Conservation (phyloP, 2,888 invertebrate genomes). For the Diachrysia chrysitis region DNA sequence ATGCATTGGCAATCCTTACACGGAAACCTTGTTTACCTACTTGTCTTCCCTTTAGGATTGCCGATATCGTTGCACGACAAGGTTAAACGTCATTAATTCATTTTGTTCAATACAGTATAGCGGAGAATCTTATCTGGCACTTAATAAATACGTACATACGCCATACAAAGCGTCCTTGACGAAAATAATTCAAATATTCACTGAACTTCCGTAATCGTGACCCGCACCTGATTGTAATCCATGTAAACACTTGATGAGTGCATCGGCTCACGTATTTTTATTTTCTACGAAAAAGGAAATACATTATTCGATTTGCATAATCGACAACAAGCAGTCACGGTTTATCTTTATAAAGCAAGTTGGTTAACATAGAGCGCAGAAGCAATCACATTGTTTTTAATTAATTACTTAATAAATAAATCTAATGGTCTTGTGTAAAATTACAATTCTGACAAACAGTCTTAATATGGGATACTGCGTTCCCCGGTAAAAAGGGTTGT, state of each 20-base stretch:
- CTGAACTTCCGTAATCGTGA: conserved; percentile 81
- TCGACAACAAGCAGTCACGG: conserved; percentile 70
- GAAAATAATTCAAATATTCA: conserved; percentile 74
- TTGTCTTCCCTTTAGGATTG: conserved; percentile 83
- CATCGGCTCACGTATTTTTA: conserved; percentile 68
- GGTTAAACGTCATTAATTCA: conserved; percentile 68
- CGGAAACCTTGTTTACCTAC: conserved; percentile 84
- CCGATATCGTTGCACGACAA: conserved; percentile 77
- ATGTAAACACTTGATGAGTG: conserved; percentile 71
- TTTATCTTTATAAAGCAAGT: conserved; percentile 74
- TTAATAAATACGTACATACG: conserved; percentile 70
- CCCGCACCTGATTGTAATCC: conserved; percentile 66
- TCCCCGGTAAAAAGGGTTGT: no score
- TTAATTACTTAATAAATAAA: no score
- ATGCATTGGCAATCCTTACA: conserved; percentile 84
- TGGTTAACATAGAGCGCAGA: conserved; percentile 65
- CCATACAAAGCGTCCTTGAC: conserved; percentile 70
- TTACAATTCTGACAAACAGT: no score
- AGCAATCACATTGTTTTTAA: conserved; percentile 57
- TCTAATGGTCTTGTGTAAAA: no score
- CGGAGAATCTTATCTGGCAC: conserved; percentile 72
- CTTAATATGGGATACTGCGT: no score
- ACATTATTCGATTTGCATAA: conserved; percentile 82
- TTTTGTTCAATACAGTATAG: conserved; percentile 71
- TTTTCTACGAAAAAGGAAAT: conserved; percentile 77